These are phyloP conservation scores for Onychostruthus taczanowskii DNA, from an alignment of 2,113 vertebrate species.

Conservation along the genomic window DNA sequence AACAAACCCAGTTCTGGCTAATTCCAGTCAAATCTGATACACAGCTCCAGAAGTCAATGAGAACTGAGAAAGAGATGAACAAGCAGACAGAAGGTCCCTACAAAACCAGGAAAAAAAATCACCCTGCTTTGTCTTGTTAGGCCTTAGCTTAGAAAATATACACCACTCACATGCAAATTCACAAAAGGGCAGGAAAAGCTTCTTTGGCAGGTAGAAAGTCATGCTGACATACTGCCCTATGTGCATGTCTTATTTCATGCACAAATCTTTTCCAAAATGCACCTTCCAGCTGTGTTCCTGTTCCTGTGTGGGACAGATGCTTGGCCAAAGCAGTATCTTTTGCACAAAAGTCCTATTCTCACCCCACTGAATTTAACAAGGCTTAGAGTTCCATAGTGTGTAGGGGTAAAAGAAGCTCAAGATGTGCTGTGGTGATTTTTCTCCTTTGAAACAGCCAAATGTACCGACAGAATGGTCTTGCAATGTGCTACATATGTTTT, in stretches of 20 bases:
- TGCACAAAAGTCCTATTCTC: not conserved
- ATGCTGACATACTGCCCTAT: too few relatives aligned
- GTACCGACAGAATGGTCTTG: not conserved
- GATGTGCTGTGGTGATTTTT: not conserved
- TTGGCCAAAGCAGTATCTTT: not conserved
- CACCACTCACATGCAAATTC: not conserved
- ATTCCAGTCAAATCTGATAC: not conserved
- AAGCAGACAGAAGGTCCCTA: not conserved
- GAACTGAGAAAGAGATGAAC: not conserved
- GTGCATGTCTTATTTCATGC: not conserved
- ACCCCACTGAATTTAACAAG: not conserved
- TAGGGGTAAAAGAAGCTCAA: not conserved
- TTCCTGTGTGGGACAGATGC: not conserved
- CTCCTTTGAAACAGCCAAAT: not conserved
- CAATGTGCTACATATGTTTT: not conserved
- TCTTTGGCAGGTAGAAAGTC: not conserved
- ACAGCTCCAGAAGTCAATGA: not conserved
- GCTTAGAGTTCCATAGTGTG: not conserved
- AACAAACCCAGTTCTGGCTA: not conserved
- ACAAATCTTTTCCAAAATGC: not conserved
- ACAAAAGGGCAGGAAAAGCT: not conserved
- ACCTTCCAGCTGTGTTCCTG: not conserved
- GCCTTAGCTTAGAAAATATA: not conserved
- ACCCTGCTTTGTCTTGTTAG: not conserved
- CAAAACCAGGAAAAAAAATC: not conserved